Evolutionary conservation across 30 jellyfish, hydroid and myxozoan genomes (phyloP), one percentile per base, ranked within the genome.

Genomic region (Turritopsis rubra): DNA sequence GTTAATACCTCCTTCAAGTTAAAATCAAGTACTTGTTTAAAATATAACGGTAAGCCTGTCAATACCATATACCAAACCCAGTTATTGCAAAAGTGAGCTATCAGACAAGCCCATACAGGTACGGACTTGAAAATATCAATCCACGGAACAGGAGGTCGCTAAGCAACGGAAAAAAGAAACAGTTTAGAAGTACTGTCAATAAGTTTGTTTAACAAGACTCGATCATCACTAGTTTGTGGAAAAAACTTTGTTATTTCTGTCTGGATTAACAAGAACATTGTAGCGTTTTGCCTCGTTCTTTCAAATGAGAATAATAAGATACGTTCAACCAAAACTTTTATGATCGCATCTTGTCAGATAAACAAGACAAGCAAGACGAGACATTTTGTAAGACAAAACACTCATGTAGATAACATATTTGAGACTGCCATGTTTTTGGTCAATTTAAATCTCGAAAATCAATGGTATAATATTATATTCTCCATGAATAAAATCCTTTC

Each of bases 11-110:
- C 73, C n/a, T 26, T 82, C 73, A 82, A 65, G 13, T 82, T 65
- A 53, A 93, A 93, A 80, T 89, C 95, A 53, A 93, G 90, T 1
- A 93, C 99, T 41, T 93, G 96, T 75, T 89, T 93, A 88, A 93
- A 93, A 79, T 87, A 93, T 29, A 75, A 80, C 16, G 99, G 99
- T 17, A 93, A 87, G 20, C 96, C 91, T 18, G 99, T 93, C 28
- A 93, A 91, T 66, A 86, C 79, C 73, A 95, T 93, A 76, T 93
- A 93, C 81, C 91, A 88, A 8, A 85, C 87, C 99, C 99, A 93
- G 72, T 86, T 88, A 80, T 85, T 83, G 72, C 96, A 85, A 7
- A 89, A 70, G 84, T 86, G 86, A 1, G 95, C 89, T 18, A 88
- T 80, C 71, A 89, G 66, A 19, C 89, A 71, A 17, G 97, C 91